A percentile compares a stretch with the other conserved stretches of the same genome.
Evolutionary conservation across 2,888 invertebrate genomes (phyloP).

Genomic region (Drosophila stalkeri): DNA sequence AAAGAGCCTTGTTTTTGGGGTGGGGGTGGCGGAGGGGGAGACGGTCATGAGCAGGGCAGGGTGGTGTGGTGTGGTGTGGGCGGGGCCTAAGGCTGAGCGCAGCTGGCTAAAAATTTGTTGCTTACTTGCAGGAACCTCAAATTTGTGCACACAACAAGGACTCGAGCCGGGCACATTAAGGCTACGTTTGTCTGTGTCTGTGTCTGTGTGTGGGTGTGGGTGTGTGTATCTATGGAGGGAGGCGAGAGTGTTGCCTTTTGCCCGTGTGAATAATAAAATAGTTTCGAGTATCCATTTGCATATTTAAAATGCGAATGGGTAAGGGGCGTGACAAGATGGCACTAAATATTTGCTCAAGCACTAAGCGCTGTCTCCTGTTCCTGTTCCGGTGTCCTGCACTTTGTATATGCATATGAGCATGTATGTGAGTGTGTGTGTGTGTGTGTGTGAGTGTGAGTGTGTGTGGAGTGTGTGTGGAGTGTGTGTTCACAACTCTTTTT

Average conservation of each 20-base stretch:
- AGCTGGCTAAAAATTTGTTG: constrained; percentile 59
- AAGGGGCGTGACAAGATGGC: constrained; percentile 30
- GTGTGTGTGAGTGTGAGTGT: constrained; percentile 13
- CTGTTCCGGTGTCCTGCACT: constrained; percentile 10
- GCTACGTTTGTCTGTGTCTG: constrained; percentile 20
- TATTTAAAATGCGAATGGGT: constrained; percentile 58
- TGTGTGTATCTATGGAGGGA: constrained; percentile 16
- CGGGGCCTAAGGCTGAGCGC: constrained; percentile 31
- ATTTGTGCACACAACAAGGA: constrained; percentile 29
- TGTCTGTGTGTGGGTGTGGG: constrained; percentile 10
- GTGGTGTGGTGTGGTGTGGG: constrained; percentile 24
- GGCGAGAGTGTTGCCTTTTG: constrained; percentile 6
- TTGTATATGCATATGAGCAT: constrained; percentile 2
- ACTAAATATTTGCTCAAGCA: constrained; percentile 59
- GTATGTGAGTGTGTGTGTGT: constrained; percentile 4
- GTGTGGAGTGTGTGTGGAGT: constrained; percentile 9
- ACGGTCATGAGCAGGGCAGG: constrained; percentile 14
- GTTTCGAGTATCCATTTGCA: constrained; percentile 74
- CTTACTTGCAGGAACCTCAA: constrained; percentile 29
- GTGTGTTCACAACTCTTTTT: constrained; percentile 31
- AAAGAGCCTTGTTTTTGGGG: constrained; percentile 52
- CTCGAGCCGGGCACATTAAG: constrained; percentile 1
- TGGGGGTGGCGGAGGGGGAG: constrained; percentile 5
- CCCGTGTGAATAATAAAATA: constrained; percentile 71
- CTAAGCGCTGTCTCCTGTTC: constrained; percentile 41